A percentile compares a stretch with the other conserved stretches of the same genome.
phyloP scores from a whole-genome alignment of 2,888 invertebrate genomes.

The Stratiomys singularior region DNA sequence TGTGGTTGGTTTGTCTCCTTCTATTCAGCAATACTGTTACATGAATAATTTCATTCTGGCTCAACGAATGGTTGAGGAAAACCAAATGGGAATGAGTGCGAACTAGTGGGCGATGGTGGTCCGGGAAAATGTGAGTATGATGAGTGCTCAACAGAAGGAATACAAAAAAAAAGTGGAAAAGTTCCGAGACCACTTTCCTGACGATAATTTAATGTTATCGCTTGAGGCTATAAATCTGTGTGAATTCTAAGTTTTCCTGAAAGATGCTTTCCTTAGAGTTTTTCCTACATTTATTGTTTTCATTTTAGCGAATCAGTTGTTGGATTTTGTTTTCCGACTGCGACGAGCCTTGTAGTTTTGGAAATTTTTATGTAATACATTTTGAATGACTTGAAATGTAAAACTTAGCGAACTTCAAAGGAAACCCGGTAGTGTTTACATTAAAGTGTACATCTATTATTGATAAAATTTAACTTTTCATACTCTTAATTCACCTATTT shows the following conservation, averaged over 20 bases:
- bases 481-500: too few relatives aligned
- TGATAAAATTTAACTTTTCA: too few relatives aligned
- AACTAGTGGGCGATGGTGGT: background rate
- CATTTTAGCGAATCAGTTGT: too few relatives aligned
- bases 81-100: background rate
- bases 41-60: background rate
- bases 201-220: constrained; percentile 59
- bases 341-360: too few relatives aligned
- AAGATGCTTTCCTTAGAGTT: constrained; percentile 22
- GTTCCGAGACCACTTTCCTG: constrained; percentile 47
- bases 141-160: background rate
- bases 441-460: too few relatives aligned
- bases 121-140: background rate
- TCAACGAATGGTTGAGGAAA: background rate
- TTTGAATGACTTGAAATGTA: too few relatives aligned
- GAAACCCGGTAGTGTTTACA: too few relatives aligned
- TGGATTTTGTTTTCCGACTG: too few relatives aligned
- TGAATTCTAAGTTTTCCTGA: constrained; percentile 55
- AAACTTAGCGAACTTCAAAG: too few relatives aligned
- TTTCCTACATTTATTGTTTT: background rate
- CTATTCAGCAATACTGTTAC: background rate
- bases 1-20: background rate
- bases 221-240: constrained; percentile 58
- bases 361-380: too few relatives aligned
- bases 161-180: constrained; percentile 40